Evolutionary conservation across 2,113 vertebrate species (phyloP).

Genomic region (Elgaria multicarinata): DNA sequence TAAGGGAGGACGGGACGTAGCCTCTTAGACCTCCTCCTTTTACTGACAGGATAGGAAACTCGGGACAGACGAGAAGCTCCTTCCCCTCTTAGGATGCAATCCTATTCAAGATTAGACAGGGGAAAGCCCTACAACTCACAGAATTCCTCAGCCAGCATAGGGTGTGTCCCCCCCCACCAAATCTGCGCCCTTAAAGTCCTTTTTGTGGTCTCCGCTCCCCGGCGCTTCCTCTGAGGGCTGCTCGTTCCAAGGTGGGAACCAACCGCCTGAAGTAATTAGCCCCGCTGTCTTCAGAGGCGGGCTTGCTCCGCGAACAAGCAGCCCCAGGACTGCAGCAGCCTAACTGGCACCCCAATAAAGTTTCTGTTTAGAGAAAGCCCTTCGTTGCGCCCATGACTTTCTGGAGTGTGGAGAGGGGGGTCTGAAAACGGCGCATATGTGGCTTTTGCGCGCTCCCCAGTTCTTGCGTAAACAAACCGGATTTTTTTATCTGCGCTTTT

Average conservation of each 20-base stretch:
- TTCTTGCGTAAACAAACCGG: neutral
- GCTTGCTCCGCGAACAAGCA: neutral
- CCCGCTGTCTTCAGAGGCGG: neutral
- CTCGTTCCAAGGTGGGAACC: neutral
- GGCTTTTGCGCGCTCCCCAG: neutral
- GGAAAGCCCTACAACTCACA: no score
- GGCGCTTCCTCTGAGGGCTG: no score
- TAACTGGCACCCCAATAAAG: neutral
- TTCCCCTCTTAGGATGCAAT: neutral
- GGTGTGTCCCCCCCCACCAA: no score
- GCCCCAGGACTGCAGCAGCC: neutral
- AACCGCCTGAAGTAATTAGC: neutral
- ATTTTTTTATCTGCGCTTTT: neutral
- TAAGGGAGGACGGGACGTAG: neutral
- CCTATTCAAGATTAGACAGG: no score
- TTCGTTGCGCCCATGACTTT: neutral
- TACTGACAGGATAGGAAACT: neutral
- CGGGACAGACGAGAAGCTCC: neutral
- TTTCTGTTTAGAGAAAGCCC: no score
- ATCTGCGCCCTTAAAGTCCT: no score
- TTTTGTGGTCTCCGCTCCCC: neutral
- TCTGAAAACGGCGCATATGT: no score
- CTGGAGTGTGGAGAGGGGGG: neutral
- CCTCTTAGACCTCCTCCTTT: neutral
- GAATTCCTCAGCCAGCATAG: no score